Percentiles rank a stretch among this genome's conserved stretches.
phyloP scores from a whole-genome alignment of 2,797 vertebrate genomes.

The Coregonus ussuriensis region DNA sequence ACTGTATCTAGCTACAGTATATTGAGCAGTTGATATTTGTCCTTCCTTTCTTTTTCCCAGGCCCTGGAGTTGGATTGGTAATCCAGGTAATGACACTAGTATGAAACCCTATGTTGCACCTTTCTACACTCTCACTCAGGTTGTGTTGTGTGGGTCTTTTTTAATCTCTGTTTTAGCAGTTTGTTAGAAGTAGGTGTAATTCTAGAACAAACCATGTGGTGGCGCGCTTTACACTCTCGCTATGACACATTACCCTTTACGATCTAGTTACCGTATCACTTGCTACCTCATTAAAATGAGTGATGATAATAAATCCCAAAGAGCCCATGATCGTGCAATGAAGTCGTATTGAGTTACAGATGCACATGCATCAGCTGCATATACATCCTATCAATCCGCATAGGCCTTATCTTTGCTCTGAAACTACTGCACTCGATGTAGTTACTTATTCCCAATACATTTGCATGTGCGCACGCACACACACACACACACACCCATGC shows the following conservation, averaged over 20 bases:
- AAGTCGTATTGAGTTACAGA: constrained; percentile 69
- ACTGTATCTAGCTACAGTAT: constrained; percentile 6
- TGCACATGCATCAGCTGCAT: constrained; percentile 17
- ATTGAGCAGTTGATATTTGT: no score
- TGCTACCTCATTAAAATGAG: constrained; percentile 74
- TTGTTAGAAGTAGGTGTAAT: constrained; percentile 65
- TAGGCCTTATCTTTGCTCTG: constrained; percentile 31
- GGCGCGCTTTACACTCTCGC: constrained; percentile 65
- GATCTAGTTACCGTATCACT: constrained; percentile 69
- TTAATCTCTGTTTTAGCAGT: no score
- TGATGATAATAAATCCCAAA: constrained; percentile 72
- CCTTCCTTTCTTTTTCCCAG: no score
- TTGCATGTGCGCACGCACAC: not conserved
- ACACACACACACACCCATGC: not conserved
- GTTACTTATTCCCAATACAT: constrained; percentile 1
- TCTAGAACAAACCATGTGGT: constrained; percentile 67
- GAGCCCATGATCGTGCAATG: constrained; percentile 56
- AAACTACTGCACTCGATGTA: constrained; percentile 20
- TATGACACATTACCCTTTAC: constrained; percentile 55
- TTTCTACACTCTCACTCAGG: constrained; percentile 37
- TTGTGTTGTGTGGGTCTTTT: no score
- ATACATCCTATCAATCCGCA: constrained; percentile 37
- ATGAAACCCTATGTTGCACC: no score
- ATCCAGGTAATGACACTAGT: no score
- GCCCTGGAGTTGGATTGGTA: no score